These are phyloP conservation scores for Hedychridium roseum DNA, from an alignment of 2,888 invertebrate species.

Conservation along the genomic window DNA sequence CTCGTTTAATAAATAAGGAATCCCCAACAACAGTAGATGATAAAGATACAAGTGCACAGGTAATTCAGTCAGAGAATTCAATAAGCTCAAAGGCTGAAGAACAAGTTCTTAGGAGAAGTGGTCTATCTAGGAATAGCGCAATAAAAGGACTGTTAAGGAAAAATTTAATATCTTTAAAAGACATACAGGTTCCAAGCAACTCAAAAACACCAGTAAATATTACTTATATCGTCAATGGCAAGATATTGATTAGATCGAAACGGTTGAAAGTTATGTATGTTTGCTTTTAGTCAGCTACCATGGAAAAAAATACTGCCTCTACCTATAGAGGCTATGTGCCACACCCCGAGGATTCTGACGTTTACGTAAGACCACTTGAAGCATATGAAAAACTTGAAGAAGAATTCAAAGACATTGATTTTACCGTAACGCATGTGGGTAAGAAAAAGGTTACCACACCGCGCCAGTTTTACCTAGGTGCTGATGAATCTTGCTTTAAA, in stretches of 20 bases:
- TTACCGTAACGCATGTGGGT: slow-evolving; percentile 26
- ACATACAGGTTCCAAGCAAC: slow-evolving; percentile 17
- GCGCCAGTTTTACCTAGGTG: slow-evolving; percentile 12
- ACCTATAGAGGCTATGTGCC: no score
- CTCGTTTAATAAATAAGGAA: no score
- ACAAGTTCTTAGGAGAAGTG: slow-evolving; percentile 15
- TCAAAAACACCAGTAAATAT: no score
- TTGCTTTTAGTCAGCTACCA: no score
- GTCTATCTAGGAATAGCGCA: slow-evolving; percentile 30
- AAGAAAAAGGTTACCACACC: slow-evolving; percentile 25
- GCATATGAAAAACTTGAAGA: slow-evolving; percentile 12
- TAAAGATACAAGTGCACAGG: no score
- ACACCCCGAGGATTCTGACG: slow-evolving; percentile 29
- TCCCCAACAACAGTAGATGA: no score
- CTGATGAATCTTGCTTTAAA: slow-evolving; percentile 20
- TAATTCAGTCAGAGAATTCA: no score
- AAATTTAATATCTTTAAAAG: slow-evolving; percentile 22
- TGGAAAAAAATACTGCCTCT: no score
- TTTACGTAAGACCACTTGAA: slow-evolving; percentile 30
- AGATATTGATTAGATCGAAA: no score
- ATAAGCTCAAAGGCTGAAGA: no score
- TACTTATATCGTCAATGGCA: no score
- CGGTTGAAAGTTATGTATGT: no score
- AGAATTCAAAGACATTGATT: slow-evolving; percentile 23
- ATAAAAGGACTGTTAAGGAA: slow-evolving; percentile 28